These are phyloP conservation scores for Oxytorus armatus DNA, from an alignment of 2,888 invertebrate species.

Conservation along the genomic window DNA sequence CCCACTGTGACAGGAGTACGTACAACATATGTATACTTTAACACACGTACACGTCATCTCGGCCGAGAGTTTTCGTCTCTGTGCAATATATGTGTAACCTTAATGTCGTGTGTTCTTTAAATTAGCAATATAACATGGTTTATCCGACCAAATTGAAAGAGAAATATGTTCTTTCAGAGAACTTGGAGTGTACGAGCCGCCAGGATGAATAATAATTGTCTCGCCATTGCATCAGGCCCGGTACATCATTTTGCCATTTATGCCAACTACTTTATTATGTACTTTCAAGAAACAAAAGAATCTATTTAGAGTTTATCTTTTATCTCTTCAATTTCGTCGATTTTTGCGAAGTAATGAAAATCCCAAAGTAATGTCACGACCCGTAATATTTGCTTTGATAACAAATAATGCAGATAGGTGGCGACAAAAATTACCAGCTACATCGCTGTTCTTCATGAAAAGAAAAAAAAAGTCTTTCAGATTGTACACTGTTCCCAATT, in stretches of 20 bases:
- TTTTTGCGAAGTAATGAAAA: too few relatives aligned
- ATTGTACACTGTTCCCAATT: too few relatives aligned
- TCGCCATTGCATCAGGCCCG: not conserved
- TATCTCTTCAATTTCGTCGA: too few relatives aligned
- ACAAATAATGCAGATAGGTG: too few relatives aligned
- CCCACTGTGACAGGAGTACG: not conserved
- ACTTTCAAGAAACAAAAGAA: not conserved
- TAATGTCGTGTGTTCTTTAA: constrained; percentile 12
- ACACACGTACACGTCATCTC: not conserved
- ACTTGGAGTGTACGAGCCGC: constrained; percentile 3
- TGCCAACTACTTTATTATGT: not conserved
- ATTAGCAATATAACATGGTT: constrained; percentile 1
- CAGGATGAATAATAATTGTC: constrained; percentile 11
- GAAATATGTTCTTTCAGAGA: constrained; percentile 12
- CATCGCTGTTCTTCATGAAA: too few relatives aligned
- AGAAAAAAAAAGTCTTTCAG: too few relatives aligned
- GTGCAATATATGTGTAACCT: not conserved
- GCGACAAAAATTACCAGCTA: too few relatives aligned
- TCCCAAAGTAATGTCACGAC: too few relatives aligned
- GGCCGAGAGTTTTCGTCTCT: not conserved
- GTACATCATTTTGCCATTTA: not conserved
- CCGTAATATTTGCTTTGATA: too few relatives aligned
- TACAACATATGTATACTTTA: constrained; percentile 19
- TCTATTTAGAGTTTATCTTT: not conserved
- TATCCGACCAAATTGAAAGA: not conserved